A percentile compares a stretch with the other conserved stretches of the same genome.
Evolutionary conservation across 2,113 vertebrate genomes (phyloP).

Genomic region (Nibea coibor): DNA sequence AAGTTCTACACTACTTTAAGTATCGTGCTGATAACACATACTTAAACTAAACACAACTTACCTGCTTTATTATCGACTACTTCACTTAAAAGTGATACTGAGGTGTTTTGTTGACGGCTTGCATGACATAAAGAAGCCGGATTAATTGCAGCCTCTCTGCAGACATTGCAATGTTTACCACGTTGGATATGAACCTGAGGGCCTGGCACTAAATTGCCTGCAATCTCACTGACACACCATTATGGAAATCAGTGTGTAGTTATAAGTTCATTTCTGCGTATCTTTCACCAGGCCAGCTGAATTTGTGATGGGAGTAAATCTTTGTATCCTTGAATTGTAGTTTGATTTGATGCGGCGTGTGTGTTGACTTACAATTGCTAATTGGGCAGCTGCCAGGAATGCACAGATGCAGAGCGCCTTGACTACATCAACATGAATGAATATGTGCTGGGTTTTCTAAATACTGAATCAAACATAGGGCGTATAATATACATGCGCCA

Average conservation of each 20-base stretch:
- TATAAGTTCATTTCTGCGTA: constrained; percentile 12
- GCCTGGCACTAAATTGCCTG: constrained; percentile 28
- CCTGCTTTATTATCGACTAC: background rate
- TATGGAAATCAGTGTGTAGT: constrained; percentile 29
- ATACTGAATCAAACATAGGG: background rate
- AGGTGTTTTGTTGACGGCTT: background rate
- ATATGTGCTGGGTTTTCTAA: constrained; percentile 9
- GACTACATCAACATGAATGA: constrained; percentile 25
- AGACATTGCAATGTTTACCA: constrained; percentile 22
- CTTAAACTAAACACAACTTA: background rate
- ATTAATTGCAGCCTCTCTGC: constrained; percentile 12
- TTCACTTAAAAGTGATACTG: background rate
- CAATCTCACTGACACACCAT: constrained; percentile 16
- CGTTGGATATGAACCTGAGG: constrained; percentile 25
- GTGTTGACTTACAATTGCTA: constrained; percentile 9
- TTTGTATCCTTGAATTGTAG: background rate
- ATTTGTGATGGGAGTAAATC: constrained; percentile 15
- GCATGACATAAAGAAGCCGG: background rate
- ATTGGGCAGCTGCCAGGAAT: constrained; percentile 23
- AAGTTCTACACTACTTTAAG: no score
- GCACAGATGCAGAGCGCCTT: constrained; percentile 15
- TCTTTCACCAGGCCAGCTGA: constrained; percentile 13
- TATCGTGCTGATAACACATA: no score
- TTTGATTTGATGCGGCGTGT: background rate
- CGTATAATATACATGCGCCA: background rate